Base-by-base conservation (phyloP, 1,140 invertebrate species). In the Panagrolaimus sp. region DNA sequence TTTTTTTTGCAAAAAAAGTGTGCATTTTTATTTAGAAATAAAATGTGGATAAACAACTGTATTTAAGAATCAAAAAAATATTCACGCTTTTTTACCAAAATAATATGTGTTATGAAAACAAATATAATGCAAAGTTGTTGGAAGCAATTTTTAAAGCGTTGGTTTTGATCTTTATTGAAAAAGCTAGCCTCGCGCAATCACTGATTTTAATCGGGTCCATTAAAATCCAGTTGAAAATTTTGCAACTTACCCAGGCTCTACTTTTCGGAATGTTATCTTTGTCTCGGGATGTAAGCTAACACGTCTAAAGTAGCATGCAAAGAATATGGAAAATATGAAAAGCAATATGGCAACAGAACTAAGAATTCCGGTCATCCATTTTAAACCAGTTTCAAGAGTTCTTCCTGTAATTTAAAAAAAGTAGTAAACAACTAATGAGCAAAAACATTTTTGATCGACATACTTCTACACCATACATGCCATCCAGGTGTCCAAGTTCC, bases 401-500 rank as follows among this genome's bases (percentile, higher is more conserved):
- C 72, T 23, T 20, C 43, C 69, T 71, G 27, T 74, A 70, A 70
- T 14, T 57, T 57, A 25, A n/a, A 27, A 20, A 11, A 11, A 25
- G 27, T 23, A n/a, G n/a, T n/a, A n/a, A n/a, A n/a, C n/a, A n/a
- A n/a, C n/a, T 23, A 9, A 51, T 16, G n/a, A 25, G 20, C 3
- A 57, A 57, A 57, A n/a, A 3, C 31, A 38, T 38, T 2, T 57
- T 20, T 57, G n/a, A n/a, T n/a, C 9, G 23, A 75, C 71, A 72
- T 51, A 75, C 72, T 42, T 73, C 72, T 76, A 63, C 72, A 74
- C 72, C 72, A 74, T 47, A 75, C 72, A 47, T 76, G 73, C 72
- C 72, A 74, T n/a, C 72, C 72, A 16, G 74, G 78, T 31, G 78
- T 71, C 78, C 78, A 79, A 25, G 78, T 79, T 47, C 78, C 78